Base-by-base conservation (phyloP, 2,888 invertebrate genomes). In the Calephelis perditalis region DNA sequence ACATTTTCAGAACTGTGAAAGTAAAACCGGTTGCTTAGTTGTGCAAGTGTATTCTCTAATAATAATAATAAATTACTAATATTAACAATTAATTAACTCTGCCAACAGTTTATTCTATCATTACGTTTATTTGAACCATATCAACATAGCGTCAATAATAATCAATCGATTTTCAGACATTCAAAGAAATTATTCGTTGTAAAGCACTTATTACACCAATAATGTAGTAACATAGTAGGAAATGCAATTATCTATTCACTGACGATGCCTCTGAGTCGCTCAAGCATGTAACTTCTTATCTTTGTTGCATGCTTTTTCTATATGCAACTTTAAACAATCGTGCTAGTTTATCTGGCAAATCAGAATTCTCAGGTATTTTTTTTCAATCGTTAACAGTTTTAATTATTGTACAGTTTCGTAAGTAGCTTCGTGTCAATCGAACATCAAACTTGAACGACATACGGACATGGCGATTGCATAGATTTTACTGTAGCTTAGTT, bases 301-400 rank as follows among this genome's bases (percentile, higher is more conserved):
- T 88, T 79, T 78, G 76, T 89, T 89, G 89, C 89, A 88, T 89
- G 90, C 82, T 88, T 90, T 90, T 89, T 90, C 87, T 86, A 87
- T 89, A 89, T 87, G 87, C 86, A 87, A 87, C 83, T 79, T 79
- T 74, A 86, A 81, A 86, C 89, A 88, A 89, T 88, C 87, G 82
- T 74, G 81, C 76, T 66, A 71, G 68, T 77, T 82, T 88, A 86
- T 89, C 88, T 81, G 76, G 69, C 78, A 81, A 15, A 89, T 89
- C 89, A 73, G 82, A 80, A 86, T 89, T 89, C 89, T 85, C 89
- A 85, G 84, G 80, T 82, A 82, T 75, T 87, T 88, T 86, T 87
- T 86, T 84, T 68, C 77, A 81, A 81, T 82, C 82, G 80, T 76
- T 73, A 79, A 80, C 81, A 77, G 75, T 81, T 86, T 79, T 88